Evolutionary conservation across 2,113 vertebrate species (phyloP).

Genomic region (Scartelaos histophorus): DNA sequence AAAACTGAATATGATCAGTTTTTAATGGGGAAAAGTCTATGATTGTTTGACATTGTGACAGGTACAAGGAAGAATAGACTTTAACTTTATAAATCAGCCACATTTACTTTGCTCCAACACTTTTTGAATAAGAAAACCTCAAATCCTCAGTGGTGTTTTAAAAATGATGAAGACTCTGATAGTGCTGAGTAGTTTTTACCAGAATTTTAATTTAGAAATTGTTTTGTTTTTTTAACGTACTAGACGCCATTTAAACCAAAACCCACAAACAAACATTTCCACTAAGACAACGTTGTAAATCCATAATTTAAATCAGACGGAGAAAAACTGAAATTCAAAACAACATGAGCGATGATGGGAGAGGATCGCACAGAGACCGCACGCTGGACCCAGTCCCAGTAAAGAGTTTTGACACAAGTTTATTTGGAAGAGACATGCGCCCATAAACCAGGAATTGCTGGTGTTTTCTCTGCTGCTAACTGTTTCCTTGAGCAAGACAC

Average conservation of each 20-base stretch:
- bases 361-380: neutral
- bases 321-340: neutral
- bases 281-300: neutral
- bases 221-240: neutral
- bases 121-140: neutral
- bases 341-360: neutral
- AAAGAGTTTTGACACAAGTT: no score
- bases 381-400: neutral
- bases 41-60: neutral
- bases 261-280: neutral
- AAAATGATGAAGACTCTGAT: neutral
- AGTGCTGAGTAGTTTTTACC: neutral
- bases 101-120: constrained; percentile 23
- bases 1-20: no score
- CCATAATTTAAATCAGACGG: neutral
- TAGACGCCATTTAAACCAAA: neutral
- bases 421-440: no score
- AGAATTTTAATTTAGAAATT: constrained; percentile 4
- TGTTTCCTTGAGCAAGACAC: neutral
- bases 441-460: no score
- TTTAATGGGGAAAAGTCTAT: no score
- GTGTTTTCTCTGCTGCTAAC: no score
- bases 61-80: neutral
- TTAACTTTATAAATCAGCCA: constrained; percentile 34
- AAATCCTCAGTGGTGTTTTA: neutral